Conservation (phyloP, 2,888 invertebrate species). For the Pristionchus arcanus region DNA sequence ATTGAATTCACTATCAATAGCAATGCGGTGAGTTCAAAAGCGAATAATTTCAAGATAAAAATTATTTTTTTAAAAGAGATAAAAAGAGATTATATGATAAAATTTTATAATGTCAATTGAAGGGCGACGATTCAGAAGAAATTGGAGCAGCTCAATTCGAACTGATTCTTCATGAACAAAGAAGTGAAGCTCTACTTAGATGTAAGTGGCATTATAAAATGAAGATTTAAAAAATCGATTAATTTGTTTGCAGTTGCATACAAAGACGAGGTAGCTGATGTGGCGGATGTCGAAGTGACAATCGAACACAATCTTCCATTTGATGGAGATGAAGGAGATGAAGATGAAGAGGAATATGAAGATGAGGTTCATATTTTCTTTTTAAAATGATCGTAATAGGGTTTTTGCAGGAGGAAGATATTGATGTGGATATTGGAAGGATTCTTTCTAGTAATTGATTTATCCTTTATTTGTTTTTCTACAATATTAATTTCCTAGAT, state of each 20-base stretch:
- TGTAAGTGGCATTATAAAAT: background rate
- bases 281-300: slow-evolving; percentile 43
- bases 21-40: slow-evolving; percentile 61
- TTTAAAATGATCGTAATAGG: background rate
- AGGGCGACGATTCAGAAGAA: slow-evolving; percentile 68
- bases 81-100: background rate
- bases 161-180: slow-evolving; percentile 60
- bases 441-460: background rate
- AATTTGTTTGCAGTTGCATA: background rate
- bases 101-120: background rate
- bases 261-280: slow-evolving; percentile 1
- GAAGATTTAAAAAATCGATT: background rate
- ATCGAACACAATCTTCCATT: slow-evolving; percentile 36
- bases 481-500: background rate
- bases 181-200: background rate
- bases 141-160: slow-evolving; percentile 70
- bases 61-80: background rate
- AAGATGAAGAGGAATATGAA: slow-evolving; percentile 42
- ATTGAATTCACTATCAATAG: slow-evolving; percentile 71
- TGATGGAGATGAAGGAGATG: slow-evolving; percentile 7
- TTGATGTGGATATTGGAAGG: slow-evolving; percentile 52
- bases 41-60: background rate
- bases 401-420: slow-evolving; percentile 44
- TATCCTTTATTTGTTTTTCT: background rate
- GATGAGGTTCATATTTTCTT: background rate